phyloP scores from a whole-genome alignment of 1,140 invertebrate species.

The Euura saliciscinereae region DNA sequence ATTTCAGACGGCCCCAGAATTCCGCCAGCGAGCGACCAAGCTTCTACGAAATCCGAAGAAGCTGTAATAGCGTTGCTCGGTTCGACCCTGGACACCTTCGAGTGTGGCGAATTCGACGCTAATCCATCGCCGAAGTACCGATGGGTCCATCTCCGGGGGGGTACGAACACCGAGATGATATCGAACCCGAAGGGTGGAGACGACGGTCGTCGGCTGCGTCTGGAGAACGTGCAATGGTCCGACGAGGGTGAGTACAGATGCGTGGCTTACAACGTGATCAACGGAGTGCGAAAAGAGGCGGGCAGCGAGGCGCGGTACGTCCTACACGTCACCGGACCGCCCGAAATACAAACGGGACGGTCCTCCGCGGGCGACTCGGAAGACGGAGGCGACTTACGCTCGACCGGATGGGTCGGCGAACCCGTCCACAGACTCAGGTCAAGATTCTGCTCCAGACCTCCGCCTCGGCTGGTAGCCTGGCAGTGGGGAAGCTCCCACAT shows the following conservation, averaged over 20 bases:
- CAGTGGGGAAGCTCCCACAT: constrained; percentile 58
- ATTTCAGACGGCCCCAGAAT: constrained; percentile 77
- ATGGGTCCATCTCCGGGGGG: constrained; percentile 51
- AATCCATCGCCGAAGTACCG: constrained; percentile 79
- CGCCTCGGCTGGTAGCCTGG: constrained; percentile 53
- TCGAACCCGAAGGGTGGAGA: constrained; percentile 42
- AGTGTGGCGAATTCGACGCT: constrained; percentile 79
- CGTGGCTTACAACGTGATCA: constrained; percentile 54
- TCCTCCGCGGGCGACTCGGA: constrained; percentile 35
- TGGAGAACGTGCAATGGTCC: constrained; percentile 54
- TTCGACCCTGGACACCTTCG: constrained; percentile 75
- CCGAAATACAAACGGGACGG: constrained; percentile 52
- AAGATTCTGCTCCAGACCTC: constrained; percentile 53
- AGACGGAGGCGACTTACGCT: constrained; percentile 46
- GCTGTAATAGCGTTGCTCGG: constrained; percentile 35
- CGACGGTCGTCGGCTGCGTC: constrained; percentile 37
- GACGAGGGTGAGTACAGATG: constrained; percentile 56
- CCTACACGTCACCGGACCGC: constrained; percentile 53
- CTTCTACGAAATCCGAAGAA: constrained; percentile 49
- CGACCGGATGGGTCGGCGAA: constrained; percentile 52
- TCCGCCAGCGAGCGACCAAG: constrained; percentile 71
- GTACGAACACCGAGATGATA: constrained; percentile 40
- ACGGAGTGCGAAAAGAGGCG: constrained; percentile 50
- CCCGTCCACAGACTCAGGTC: constrained; percentile 49
- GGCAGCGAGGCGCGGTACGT: constrained; percentile 46